These are phyloP conservation scores for Pseudanteris insignis DNA, from an alignment of 2,888 invertebrate species.

Conservation along the genomic window DNA sequence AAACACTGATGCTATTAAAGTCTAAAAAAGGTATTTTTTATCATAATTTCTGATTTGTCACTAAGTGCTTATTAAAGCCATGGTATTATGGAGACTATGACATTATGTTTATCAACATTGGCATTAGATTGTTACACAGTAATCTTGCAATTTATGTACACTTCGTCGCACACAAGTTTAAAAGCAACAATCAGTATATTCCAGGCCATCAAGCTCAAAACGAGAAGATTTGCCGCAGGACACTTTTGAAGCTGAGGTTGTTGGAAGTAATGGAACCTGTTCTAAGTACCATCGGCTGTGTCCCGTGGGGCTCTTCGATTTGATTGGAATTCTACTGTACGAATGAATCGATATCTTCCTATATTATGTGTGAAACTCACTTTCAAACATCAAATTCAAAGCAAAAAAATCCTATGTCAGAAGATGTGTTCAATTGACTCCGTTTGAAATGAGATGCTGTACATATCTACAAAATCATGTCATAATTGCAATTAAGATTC, in stretches of 20 bases:
- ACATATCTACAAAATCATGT: too few species aligned
- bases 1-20: too few species aligned
- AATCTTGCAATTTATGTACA: slow-evolving; percentile 6
- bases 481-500: too few species aligned
- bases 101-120: too few species aligned
- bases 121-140: background rate
- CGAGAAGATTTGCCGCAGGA: slow-evolving; percentile 69
- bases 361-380: slow-evolving; percentile 37
- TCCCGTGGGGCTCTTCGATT: slow-evolving; percentile 70
- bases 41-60: too few species aligned
- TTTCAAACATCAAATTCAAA: slow-evolving; percentile 32
- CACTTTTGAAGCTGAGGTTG: slow-evolving; percentile 71
- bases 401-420: background rate
- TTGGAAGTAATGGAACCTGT: slow-evolving; percentile 69
- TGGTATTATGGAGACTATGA: too few species aligned
- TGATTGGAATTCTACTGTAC: slow-evolving; percentile 68
- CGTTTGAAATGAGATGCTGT: too few species aligned
- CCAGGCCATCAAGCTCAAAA: slow-evolving; percentile 72
- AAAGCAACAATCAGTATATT: slow-evolving; percentile 50
- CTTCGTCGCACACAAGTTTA: slow-evolving; percentile 18
- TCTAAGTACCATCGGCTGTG: slow-evolving; percentile 68
- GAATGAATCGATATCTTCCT: slow-evolving; percentile 47
- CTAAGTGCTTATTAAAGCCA: too few species aligned
- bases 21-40: too few species aligned
- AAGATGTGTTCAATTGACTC: background rate